Evolutionary conservation across 1,140 invertebrate species (phyloP).

Genomic region (Sitobion miscanthi): DNA sequence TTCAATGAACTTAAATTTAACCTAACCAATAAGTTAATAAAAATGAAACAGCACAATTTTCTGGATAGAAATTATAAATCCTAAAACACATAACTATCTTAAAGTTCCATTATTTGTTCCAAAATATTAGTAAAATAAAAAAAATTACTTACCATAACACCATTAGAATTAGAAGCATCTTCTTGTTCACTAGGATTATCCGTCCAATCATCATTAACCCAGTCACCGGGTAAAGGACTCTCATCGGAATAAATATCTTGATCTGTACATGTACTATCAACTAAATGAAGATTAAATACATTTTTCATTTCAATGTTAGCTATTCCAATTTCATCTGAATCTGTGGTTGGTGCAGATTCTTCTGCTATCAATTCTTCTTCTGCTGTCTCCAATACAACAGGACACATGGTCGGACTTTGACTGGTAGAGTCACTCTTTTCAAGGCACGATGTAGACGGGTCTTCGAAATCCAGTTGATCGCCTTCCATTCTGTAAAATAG

Average conservation of each 20-base stretch:
- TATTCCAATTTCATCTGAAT: conserved; percentile 45
- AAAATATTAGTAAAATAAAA: conserved; percentile 6
- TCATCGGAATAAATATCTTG: conserved; percentile 48
- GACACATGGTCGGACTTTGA: conserved; percentile 47
- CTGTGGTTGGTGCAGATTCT: conserved; percentile 43
- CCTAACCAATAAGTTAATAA: background rate
- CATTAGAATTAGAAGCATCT: conserved; percentile 36
- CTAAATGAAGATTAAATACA: conserved; percentile 14
- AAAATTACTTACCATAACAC: conserved; percentile 25
- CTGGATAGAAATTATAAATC: background rate
- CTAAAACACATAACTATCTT: background rate
- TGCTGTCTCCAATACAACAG: conserved; percentile 42
- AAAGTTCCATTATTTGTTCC: background rate
- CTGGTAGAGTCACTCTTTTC: conserved; percentile 38
- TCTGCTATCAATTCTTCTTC: conserved; percentile 51
- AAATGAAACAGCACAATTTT: background rate
- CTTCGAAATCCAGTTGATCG: conserved; percentile 46
- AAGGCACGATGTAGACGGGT: conserved; percentile 52
- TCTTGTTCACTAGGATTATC: conserved; percentile 46
- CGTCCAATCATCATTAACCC: conserved; percentile 48
- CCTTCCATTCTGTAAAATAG: conserved; percentile 48
- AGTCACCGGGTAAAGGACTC: conserved; percentile 40
- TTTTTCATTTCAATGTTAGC: conserved; percentile 37
- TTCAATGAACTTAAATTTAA: background rate
- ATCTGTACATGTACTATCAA: conserved; percentile 49